Percentiles rank a stretch among this genome's conserved stretches.
Evolutionary conservation across 2,113 vertebrate genomes (phyloP).

Genomic region (Saccopteryx leptura): DNA sequence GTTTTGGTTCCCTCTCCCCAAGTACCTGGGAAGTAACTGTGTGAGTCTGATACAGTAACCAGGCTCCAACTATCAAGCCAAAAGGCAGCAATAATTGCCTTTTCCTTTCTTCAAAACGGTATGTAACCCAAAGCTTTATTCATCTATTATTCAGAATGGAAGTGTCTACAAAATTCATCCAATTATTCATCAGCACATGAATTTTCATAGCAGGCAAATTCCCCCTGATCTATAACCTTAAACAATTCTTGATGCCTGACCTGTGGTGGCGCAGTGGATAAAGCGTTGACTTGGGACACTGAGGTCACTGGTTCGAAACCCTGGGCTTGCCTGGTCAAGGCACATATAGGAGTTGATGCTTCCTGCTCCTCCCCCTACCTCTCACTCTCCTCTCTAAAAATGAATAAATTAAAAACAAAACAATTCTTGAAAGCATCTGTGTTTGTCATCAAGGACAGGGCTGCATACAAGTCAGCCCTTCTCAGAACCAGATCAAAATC

Average conservation of each 20-base stretch:
- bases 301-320: no score
- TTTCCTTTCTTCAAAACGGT: neutral
- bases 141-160: conserved; percentile 52
- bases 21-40: neutral
- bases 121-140: neutral
- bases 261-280: no score
- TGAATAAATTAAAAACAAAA: no score
- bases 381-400: no score
- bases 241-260: neutral
- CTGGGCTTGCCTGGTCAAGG: no score
- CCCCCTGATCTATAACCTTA: neutral
- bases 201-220: neutral
- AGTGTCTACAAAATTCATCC: neutral
- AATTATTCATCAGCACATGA: neutral
- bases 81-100: neutral
- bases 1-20: neutral
- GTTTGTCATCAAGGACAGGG: neutral
- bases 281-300: no score
- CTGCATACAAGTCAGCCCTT: neutral
- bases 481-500: conserved; percentile 21
- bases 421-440: neutral
- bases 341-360: no score
- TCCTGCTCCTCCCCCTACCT: no score
- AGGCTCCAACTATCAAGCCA: neutral
- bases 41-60: neutral